Conservation (phyloP, 1,140 invertebrate species). For the Teleogryllus occipitalis region DNA sequence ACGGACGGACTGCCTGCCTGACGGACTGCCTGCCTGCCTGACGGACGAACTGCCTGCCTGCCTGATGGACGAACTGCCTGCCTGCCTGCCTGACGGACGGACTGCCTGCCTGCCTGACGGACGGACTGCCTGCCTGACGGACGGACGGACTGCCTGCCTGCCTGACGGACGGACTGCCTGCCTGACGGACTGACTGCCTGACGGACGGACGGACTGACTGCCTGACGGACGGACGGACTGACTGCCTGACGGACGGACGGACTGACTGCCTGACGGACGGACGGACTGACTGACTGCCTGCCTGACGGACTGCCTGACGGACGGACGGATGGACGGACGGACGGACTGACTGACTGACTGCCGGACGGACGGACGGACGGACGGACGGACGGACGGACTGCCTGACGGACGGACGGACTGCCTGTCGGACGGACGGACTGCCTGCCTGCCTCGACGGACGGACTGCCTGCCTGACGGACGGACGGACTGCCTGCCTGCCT, state of each 20-base stretch:
- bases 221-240: neutral
- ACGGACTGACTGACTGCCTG: constrained; percentile 12
- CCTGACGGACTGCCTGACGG: constrained; percentile 15
- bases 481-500: constrained; percentile 17
- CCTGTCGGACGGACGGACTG: constrained; percentile 13
- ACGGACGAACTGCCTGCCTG: too few relatives aligned
- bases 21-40: too few relatives aligned
- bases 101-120: constrained; percentile 14
- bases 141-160: constrained; percentile 16
- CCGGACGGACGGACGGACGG: constrained; percentile 11
- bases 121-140: constrained; percentile 15
- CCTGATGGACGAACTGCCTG: too few relatives aligned
- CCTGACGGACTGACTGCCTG: constrained; percentile 15
- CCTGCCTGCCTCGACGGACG: constrained; percentile 9
- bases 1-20: constrained; percentile 13
- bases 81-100: too few relatives aligned
- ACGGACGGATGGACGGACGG: too few relatives aligned
- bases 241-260: neutral
- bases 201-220: constrained; percentile 4
- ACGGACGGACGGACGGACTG: constrained; percentile 9
- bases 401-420: constrained; percentile 11
- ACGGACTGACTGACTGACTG: constrained; percentile 15
- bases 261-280: constrained; percentile 8
- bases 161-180: constrained; percentile 16
- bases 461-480: constrained; percentile 16